Evolutionary conservation across 2,888 invertebrate genomes (phyloP), one percentile per base, ranked within the genome.

Genomic region (Dendrolimus pini): DNA sequence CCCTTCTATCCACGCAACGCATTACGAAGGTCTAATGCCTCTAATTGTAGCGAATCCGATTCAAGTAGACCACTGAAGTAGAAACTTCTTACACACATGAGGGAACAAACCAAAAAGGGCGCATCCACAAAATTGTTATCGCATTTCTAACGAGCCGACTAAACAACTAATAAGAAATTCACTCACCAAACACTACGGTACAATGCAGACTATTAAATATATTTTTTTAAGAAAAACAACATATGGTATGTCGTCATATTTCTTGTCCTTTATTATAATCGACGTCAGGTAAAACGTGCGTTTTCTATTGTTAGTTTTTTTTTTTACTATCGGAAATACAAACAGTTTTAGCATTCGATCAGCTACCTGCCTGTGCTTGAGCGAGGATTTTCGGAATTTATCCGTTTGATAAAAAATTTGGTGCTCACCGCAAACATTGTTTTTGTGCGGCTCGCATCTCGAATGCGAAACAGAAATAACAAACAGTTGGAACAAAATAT

Each of bases 341-440:
- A 89, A 90, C 82, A 88, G 78, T 78, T 82, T 85, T 83, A 75
- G 82, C 77, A 77, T 82, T 77, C 80, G 81, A 84, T 80, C 47
- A 47, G 30, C 30, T 30, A 70, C 89, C 90, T 90, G 89, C 90
- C 89, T 90, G 89, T 78, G 67, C 71, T 79, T 72, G 80, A 88
- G 84, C 83, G 83, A 82, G 80, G 85, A 85, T 85, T 87, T 82
- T 82, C 83, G 85, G 87, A 80, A 83, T 83, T 82, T 80, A 58
- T 77, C 75, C 75, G 84, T 84, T 84, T 71, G 67, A 69, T 77
- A 87, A 90, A 85, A 89, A 87, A 77, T 63, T 69, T 74, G 72
- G 85, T 82, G 84, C 80, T 84, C 84, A 83, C 90, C 89, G 82
- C 89, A 89, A 89, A 89, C 88, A 89, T 88, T 87, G 89, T 89